Evolutionary conservation across 2,888 invertebrate genomes (phyloP).

Genomic region (Parnassius smintheus): DNA sequence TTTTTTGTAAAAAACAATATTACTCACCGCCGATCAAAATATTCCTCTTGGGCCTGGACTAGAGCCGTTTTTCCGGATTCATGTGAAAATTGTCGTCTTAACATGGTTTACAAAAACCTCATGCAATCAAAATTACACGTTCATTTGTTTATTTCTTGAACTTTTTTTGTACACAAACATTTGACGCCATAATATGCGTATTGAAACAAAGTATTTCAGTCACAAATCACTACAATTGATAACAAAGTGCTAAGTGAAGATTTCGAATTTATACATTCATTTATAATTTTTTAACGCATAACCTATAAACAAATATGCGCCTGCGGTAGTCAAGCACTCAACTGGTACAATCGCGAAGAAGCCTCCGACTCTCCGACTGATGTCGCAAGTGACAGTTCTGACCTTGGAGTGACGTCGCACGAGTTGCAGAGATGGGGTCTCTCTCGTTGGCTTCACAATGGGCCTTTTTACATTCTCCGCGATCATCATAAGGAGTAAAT

Average conservation of each 20-base stretch:
- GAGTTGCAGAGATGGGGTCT: conserved; percentile 34
- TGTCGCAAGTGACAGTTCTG: conserved; percentile 55
- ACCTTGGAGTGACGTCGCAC: conserved; percentile 54
- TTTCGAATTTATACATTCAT: background rate
- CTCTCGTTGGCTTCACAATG: background rate
- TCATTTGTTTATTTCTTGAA: conserved; percentile 6
- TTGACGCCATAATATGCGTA: conserved; percentile 2
- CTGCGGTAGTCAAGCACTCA: conserved; percentile 43
- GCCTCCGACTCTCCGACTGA: conserved; percentile 50
- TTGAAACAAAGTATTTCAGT: conserved; percentile 2
- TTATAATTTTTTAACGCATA: background rate
- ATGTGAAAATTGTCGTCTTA: conserved; percentile 70
- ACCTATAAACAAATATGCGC: conserved; percentile 36
- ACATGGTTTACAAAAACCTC: conserved; percentile 39
- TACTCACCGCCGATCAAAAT: conserved; percentile 65
- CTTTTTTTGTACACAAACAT: conserved; percentile 4
- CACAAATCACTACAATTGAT: background rate
- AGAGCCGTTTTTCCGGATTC: conserved; percentile 71
- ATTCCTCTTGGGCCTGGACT: conserved; percentile 62
- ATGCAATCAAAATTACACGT: conserved; percentile 1
- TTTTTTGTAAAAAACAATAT: conserved; percentile 1
- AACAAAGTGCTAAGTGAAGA: background rate
- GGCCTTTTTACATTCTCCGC: background rate
- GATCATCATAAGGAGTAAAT: conserved; percentile 32
- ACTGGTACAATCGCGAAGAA: conserved; percentile 47